Base-by-base conservation (phyloP, 2,888 invertebrate genomes). In the Acleris laterana region DNA sequence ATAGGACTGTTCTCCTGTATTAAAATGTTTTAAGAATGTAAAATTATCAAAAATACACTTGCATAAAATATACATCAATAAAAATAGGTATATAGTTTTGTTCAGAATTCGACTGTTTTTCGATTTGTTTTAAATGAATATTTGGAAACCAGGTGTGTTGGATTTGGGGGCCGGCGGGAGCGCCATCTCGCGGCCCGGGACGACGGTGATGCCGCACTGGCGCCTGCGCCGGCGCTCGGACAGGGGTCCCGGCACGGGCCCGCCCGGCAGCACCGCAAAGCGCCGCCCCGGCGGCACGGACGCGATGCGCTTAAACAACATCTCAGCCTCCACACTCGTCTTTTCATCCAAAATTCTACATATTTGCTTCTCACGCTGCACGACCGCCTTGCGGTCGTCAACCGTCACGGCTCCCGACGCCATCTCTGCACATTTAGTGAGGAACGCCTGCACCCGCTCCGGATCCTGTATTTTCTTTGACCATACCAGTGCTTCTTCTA, bases 281-380 rank as follows among this genome's bases (percentile, higher is more conserved):
- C 88, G 83, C 13, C 90, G 80, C 2, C 90, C 92, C 0, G 74
- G 56, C 0, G 90, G 93, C 48, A 91, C 86, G 0, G 81, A 85
- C 16, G 91, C 87, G 83, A 90, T 90, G 44, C 89, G 83, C 74
- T 91, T 91, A 72, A 90, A 92, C 68, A 90, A 68, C 44, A 91
- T 89, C 70, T 79, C 75, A 7, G 87, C 84, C 62, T 89, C 90
- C 49, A 88, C 80, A 13, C 80, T 81, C 71, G 84, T 81, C 13
- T 72, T 75, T 11, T 82, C 87, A 51, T 88, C 85, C 87, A 89
- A 85, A n/a, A 87, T 85, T 16, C 69, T 73, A 50, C 87, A 68
- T 59, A 89, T 87, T 74, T 88, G 85, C 44, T 75, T 80, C 72
- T 90, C 88, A 4, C 90, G 85, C 68, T 84, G 83, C 28, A 82